Evolutionary conservation across 2,797 vertebrate species (phyloP).

Genomic region (Geotrypetes seraphini): DNA sequence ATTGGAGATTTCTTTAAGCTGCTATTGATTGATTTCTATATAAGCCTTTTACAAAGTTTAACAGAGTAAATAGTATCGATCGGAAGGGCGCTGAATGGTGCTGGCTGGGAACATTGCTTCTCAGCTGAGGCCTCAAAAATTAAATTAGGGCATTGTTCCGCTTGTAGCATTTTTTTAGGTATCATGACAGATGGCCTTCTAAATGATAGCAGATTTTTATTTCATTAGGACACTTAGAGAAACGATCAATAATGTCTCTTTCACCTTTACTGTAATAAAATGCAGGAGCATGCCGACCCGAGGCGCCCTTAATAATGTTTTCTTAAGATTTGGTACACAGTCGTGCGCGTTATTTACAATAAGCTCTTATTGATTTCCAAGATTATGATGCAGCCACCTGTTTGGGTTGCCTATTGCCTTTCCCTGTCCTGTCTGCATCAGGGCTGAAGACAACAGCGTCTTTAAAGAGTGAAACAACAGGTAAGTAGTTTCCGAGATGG

Average conservation of each 20-base stretch:
- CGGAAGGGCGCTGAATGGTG: constrained; percentile 7
- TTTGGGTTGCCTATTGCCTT: too few relatives aligned
- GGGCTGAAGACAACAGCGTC: too few relatives aligned
- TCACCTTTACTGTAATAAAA: neutral
- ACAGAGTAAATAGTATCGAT: constrained; percentile 25
- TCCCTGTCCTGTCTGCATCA: too few relatives aligned
- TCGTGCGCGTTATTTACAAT: constrained; percentile 15
- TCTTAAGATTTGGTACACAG: constrained; percentile 12
- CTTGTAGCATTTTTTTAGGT: constrained; percentile 26
- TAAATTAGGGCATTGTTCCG: constrained; percentile 44
- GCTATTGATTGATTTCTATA: constrained; percentile 19
- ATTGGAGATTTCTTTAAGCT: constrained; percentile 29
- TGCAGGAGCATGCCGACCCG: neutral
- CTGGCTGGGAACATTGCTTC: neutral
- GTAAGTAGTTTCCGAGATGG: too few relatives aligned
- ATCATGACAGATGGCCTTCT: constrained; percentile 46
- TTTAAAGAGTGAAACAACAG: too few relatives aligned
- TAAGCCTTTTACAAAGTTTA: constrained; percentile 25
- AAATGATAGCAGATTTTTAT: constrained; percentile 51
- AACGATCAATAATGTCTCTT: constrained; percentile 38
- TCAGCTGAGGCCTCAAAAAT: constrained; percentile 24
- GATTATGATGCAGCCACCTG: neutral
- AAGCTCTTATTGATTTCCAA: constrained; percentile 17
- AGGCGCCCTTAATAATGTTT: constrained; percentile 1
- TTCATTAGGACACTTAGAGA: constrained; percentile 50